Evolutionary conservation across 2,888 invertebrate genomes (phyloP).

Genomic region (Schrankia costaestrigalis): DNA sequence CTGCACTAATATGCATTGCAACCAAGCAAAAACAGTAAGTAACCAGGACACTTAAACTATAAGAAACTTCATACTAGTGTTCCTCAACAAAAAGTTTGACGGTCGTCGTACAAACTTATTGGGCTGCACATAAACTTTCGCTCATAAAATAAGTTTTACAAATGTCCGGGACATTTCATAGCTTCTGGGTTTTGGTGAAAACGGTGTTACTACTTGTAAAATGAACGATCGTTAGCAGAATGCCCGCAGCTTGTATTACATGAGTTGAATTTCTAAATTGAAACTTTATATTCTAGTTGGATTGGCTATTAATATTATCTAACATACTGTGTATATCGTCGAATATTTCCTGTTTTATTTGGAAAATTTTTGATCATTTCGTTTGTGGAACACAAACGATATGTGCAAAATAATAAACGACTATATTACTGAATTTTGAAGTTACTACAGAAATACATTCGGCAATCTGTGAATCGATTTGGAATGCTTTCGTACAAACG

Average conservation of each 20-base stretch:
- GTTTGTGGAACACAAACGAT: too few species aligned
- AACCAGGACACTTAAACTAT: slow-evolving; percentile 1
- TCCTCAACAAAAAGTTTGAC: slow-evolving; percentile 16
- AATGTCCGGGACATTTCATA: slow-evolving; percentile 18
- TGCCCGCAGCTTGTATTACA: slow-evolving; percentile 8
- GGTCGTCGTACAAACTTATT: slow-evolving; percentile 12
- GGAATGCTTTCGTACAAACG: too few species aligned
- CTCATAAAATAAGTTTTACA: slow-evolving; percentile 23
- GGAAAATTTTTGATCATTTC: too few species aligned
- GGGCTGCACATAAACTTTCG: slow-evolving; percentile 14
- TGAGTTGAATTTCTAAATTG: slow-evolving; percentile 6
- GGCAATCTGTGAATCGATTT: too few species aligned
- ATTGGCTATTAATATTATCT: background rate
- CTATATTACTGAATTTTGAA: too few species aligned
- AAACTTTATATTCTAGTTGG: slow-evolving; percentile 2
- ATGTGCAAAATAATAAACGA: too few species aligned
- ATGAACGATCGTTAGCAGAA: slow-evolving; percentile 12
- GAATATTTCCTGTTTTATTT: too few species aligned
- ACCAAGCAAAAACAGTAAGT: background rate
- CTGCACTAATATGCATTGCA: too few species aligned
- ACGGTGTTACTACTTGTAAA: slow-evolving; percentile 17
- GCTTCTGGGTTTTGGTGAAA: slow-evolving; percentile 10
- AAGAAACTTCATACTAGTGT: slow-evolving; percentile 2
- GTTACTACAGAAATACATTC: too few species aligned
- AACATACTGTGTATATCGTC: background rate